Conservation (phyloP, 2,113 vertebrate genomes). For the Cariama cristata region DNA sequence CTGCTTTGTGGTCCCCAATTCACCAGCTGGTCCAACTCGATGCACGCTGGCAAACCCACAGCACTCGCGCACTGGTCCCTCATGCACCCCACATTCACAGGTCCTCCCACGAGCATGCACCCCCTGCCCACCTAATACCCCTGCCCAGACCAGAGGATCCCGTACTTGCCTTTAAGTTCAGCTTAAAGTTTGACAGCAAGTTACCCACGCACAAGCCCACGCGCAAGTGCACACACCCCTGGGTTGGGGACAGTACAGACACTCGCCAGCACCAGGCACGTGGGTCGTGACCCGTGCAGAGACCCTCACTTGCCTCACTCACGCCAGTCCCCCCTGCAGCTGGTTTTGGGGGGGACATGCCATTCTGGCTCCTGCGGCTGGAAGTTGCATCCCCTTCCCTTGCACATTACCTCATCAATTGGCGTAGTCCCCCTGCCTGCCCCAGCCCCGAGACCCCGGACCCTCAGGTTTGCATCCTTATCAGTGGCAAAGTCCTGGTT, state of each 20-base stretch:
- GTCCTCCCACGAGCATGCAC: not conserved
- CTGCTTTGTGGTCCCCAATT: not conserved
- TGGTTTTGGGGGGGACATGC: not conserved
- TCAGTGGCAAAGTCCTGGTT: rapidly evolving
- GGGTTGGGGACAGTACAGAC: not conserved
- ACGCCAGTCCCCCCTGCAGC: rapidly evolving
- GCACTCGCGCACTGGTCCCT: not conserved
- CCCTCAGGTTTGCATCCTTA: not conserved
- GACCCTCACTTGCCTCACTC: not conserved
- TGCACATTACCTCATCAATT: not conserved
- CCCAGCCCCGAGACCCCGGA: rapidly evolving
- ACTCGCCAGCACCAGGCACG: not conserved
- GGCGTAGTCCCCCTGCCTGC: rapidly evolving
- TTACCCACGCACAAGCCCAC: rapidly evolving
- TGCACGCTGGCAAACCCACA: rapidly evolving
- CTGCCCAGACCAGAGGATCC: not conserved
- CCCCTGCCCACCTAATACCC: too few species aligned
- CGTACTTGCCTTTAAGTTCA: rapidly evolving
- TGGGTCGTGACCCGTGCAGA: not conserved
- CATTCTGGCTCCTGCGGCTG: rapidly evolving
- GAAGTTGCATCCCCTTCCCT: not conserved
- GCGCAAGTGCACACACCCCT: rapidly evolving
- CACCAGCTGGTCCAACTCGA: rapidly evolving
- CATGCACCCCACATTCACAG: not conserved
- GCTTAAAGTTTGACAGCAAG: not conserved